Percentiles rank a stretch among this genome's conserved stretches.
phyloP scores from a whole-genome alignment of 2,797 vertebrate species.

The Synaphobranchus kaupii region DNA sequence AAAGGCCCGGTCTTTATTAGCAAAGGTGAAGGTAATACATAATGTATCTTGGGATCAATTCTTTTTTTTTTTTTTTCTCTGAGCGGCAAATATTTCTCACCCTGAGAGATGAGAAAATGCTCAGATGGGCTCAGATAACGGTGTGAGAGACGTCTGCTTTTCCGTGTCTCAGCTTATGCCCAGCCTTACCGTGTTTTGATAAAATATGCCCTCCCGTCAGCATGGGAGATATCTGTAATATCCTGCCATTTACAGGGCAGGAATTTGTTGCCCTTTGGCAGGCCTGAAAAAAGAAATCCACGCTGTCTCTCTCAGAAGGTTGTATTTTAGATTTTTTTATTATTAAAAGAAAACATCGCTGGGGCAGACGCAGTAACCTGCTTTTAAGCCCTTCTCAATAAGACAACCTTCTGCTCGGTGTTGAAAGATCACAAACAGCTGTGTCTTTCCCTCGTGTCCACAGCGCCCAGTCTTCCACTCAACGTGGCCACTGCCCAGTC shows the following conservation, averaged over 20 bases:
- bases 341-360: conserved; percentile 59
- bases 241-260: conserved; percentile 50
- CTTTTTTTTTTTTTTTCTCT: conserved; percentile 40
- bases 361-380: conserved; percentile 35
- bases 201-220: background rate
- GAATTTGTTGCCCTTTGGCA: conserved; percentile 54
- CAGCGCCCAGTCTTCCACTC: background rate
- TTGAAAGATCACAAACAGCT: conserved; percentile 35
- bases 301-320: conserved; percentile 43
- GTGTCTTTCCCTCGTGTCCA: background rate
- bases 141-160: background rate
- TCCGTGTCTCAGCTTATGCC: conserved; percentile 36
- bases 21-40: conserved; percentile 32
- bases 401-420: conserved; percentile 31
- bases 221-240: conserved; percentile 58
- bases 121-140: background rate
- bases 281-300: conserved; percentile 49
- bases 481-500: background rate
- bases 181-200: conserved; percentile 39
- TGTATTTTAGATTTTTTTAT: conserved; percentile 42
- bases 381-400: conserved; percentile 35
- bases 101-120: background rate
- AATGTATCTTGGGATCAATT: conserved; percentile 37
- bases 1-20: conserved; percentile 44
- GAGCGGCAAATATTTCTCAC: conserved; percentile 43